Evolutionary conservation across 2,888 invertebrate genomes (phyloP), one percentile per base, ranked within the genome.

Genomic region (Orchesella flavescens): DNA sequence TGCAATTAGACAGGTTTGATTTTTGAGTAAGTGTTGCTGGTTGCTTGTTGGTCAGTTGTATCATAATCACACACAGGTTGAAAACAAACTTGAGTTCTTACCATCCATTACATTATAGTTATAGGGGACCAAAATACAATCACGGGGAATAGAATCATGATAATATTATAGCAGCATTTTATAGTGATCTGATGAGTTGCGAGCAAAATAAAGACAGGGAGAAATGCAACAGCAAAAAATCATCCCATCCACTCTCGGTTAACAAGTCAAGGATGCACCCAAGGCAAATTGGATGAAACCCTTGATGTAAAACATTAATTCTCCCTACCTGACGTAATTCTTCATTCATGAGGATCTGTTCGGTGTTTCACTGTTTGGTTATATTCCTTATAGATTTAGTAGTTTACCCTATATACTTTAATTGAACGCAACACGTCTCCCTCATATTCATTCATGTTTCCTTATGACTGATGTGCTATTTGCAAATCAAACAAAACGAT

Each of bases 181-280:
- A 7, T 34, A 34, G 34, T 34, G 34, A 34, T n/a, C n/a, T 34
- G 34, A 34, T 34, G 34, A 34, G 24, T 13, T 61, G 21, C 13
- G 15, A 24, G 61, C 10, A 23, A 23, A 61, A 24, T 19, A 61
- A 15, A 1, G 61, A 55, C 69, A 49, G 12, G 24, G 24, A 49
- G 49, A 46, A 34, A 69, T 7, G 55, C 23, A 49, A 46, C 21
- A 46, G 49, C 49, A 49, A 12, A 12, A 49, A 12, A 9, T 13
- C 13, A 49, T 49, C 49, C 49, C 49, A 17, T 73, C 23, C 23
- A 44, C 74, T 74, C 46, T 74, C 61, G 74, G 63, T 63, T 74
- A 74, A 24, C 74, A 74, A 63, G 66, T 76, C 75, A 76, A 76
- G 75, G 57, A 75, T 65, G 34, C 49, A 34, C 19, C 23, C 24